phyloP scores from a whole-genome alignment of 2,888 invertebrate genomes.

The Heliconius aoede region DNA sequence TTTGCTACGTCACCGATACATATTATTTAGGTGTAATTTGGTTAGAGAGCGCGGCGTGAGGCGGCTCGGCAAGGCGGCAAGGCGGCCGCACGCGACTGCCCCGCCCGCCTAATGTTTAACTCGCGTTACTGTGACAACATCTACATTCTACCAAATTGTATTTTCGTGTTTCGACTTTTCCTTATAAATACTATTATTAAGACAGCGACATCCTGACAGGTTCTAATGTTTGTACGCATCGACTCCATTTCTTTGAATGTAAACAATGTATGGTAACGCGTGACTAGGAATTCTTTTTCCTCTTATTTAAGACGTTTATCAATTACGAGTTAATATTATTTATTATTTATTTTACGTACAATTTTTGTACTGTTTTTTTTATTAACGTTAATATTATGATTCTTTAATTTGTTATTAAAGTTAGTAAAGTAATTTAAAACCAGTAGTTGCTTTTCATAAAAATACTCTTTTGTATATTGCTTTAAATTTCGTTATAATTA shows the following conservation, averaged over 20 bases:
- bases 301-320: not conserved
- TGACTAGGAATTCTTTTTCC: slow-evolving; percentile 12
- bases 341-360: not conserved
- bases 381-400: not conserved
- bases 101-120: slow-evolving; percentile 76
- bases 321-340: not conserved
- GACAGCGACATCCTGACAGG: slow-evolving; percentile 77
- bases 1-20: slow-evolving; percentile 46
- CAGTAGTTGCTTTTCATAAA: not conserved
- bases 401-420: not conserved
- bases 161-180: slow-evolving; percentile 83
- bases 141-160: slow-evolving; percentile 82
- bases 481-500: not conserved
- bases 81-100: slow-evolving; percentile 58
- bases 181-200: slow-evolving; percentile 84
- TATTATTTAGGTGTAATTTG: slow-evolving; percentile 62
- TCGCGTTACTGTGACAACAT: slow-evolving; percentile 81
- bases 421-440: not conserved
- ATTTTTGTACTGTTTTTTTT: not conserved
- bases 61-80: slow-evolving; percentile 34
- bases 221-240: slow-evolving; percentile 77
- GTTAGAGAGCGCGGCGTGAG: slow-evolving; percentile 57
- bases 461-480: not conserved
- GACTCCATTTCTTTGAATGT: slow-evolving; percentile 65
- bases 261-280: slow-evolving; percentile 60